Base-by-base conservation (phyloP, 2,888 invertebrate species). In the Calameuta idolon region DNA sequence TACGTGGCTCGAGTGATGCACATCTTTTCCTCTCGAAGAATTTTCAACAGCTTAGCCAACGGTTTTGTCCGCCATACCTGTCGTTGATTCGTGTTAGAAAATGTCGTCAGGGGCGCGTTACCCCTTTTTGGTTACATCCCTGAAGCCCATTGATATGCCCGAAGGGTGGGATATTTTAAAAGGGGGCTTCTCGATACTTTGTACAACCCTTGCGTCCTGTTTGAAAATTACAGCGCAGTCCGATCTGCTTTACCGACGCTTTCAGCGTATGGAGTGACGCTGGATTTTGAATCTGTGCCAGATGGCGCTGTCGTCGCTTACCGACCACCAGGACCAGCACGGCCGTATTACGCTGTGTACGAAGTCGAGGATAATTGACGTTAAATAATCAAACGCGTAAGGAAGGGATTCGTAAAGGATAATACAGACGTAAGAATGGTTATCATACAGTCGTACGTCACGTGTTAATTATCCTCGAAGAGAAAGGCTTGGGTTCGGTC, bases 191-290 rank as follows among this genome's bases (percentile, higher is more conserved):
- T 33, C 74, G 30, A 12, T 5, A 75, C 77, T 84, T 85, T 85
- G 87, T 85, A 83, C 88, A 87, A 77, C 87, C 88, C 87, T 87
- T 78, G 69, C 69, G 55, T 30, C 35, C 34, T 30, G 31, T 37
- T 12, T 34, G 12, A 74, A 74, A 74, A 74, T 74, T 33, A 74
- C 74, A 74, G 37, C 23, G 12, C 74, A 34, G 31, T 74, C 35
- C 69, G 74, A 33, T 79, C 90, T 90, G 84, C 85, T 82, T 87
- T 90, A 89, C 88, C 90, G 90, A 89, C 90, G 75, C 33, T 15
- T 23, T 75, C 11, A 69, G 30, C 40, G 23, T 74, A 11, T 11
- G 73, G 1, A 30, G 40, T 33, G 68, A 11, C 77, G 77, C 75
- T 75, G 35, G 31, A 74, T 69, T 78, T 68, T 23, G 69, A 77